phyloP scores from a whole-genome alignment of 2,113 vertebrate genomes.

The Gobio gobio region DNA sequence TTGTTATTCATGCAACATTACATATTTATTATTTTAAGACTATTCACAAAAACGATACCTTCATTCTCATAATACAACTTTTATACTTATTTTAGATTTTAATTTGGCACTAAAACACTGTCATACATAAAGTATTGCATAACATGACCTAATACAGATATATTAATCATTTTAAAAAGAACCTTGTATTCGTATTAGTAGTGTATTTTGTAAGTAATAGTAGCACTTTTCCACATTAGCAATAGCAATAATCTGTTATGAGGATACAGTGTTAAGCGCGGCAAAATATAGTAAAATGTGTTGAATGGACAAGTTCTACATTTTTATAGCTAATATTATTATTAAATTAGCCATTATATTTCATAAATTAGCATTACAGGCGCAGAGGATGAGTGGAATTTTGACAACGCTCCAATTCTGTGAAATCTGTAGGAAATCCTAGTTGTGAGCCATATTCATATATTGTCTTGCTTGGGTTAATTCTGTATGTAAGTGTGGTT shows the following conservation, averaged over 20 bases:
- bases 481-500: conserved; percentile 31
- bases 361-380: neutral
- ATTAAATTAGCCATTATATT: neutral
- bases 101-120: neutral
- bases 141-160: neutral
- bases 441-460: neutral
- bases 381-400: neutral
- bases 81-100: neutral
- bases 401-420: neutral
- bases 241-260: neutral
- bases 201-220: neutral
- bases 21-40: neutral
- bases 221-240: neutral
- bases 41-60: neutral
- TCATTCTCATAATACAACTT: neutral
- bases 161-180: neutral
- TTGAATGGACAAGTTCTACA: neutral
- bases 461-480: neutral
- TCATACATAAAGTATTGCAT: neutral
- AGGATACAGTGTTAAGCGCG: neutral
- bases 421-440: neutral
- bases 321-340: neutral
- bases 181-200: neutral
- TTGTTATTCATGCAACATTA: neutral
- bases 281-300: neutral